phyloP scores from a whole-genome alignment of 1,140 invertebrate genomes.

The Luehdorfia chinensis region DNA sequence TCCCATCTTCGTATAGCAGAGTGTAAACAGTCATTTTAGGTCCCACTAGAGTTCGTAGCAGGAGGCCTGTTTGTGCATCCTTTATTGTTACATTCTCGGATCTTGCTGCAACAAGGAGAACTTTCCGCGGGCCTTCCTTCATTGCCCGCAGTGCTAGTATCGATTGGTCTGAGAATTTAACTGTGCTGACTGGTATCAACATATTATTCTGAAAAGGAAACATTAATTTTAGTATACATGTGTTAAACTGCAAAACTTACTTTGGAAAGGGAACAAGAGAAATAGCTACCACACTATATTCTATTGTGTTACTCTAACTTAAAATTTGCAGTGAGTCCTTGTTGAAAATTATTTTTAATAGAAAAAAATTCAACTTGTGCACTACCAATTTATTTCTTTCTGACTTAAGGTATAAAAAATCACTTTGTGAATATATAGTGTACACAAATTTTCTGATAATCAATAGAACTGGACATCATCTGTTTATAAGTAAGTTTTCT shows the following conservation, averaged over 20 bases:
- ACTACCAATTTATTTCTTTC: no score
- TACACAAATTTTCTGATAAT: no score
- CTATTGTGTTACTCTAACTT: no score
- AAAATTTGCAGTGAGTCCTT: no score
- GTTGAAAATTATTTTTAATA: no score
- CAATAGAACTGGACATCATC: no score
- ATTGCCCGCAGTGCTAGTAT: conserved; percentile 82
- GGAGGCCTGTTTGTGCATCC: conserved; percentile 80
- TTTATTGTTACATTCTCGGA: conserved; percentile 81
- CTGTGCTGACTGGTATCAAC: conserved; percentile 75
- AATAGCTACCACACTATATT: no score
- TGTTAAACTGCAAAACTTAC: conserved; percentile 1
- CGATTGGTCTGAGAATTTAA: conserved; percentile 79
- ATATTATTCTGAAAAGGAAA: conserved; percentile 70
- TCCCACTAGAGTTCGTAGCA: conserved; percentile 79
- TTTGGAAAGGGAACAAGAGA: no score
- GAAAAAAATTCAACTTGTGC: no score
- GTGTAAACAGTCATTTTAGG: conserved; percentile 82
- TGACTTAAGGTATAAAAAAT: no score
- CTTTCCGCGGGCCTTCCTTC: conserved; percentile 81
- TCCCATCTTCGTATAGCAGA: conserved; percentile 79
- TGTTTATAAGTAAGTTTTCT: no score
- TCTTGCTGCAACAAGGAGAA: conserved; percentile 81
- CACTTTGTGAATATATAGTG: no score
- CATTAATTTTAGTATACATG: conserved; percentile 3